Conservation (phyloP, 2,113 vertebrate genomes). For the Trogon surrucura region DNA sequence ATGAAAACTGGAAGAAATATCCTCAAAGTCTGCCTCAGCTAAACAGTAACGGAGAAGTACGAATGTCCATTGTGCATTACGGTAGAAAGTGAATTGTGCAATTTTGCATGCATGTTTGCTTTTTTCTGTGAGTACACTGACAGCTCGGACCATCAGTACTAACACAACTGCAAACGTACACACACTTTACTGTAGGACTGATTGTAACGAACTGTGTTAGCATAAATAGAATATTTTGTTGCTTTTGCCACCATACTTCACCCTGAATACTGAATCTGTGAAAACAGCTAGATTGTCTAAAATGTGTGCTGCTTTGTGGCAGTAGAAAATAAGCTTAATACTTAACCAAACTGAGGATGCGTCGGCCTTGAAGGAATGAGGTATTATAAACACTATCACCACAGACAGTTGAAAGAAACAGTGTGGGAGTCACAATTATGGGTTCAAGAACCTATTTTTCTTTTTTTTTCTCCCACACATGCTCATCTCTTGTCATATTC, state of each 20-base stretch:
- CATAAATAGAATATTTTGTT: neutral
- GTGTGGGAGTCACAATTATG: conserved; percentile 78
- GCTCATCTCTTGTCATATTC: conserved; percentile 70
- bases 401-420: conserved; percentile 75
- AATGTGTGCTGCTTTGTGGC: conserved; percentile 11
- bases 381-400: conserved; percentile 63
- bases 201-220: neutral
- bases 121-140: neutral
- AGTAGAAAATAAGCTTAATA: conserved; percentile 22
- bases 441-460: conserved; percentile 76
- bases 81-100: neutral
- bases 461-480: conserved; percentile 70
- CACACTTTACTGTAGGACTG: neutral
- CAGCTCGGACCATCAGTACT: neutral
- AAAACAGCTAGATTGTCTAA: neutral
- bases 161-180: neutral
- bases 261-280: neutral
- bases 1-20: conserved; percentile 16
- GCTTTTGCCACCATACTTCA: neutral
- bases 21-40: neutral
- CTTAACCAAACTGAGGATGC: neutral
- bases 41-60: neutral
- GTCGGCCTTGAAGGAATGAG: conserved; percentile 50
- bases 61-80: neutral
- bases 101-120: neutral